Conservation (phyloP, 92 coral and sea anemone species). For the Chrysogorgia sp. region DNA sequence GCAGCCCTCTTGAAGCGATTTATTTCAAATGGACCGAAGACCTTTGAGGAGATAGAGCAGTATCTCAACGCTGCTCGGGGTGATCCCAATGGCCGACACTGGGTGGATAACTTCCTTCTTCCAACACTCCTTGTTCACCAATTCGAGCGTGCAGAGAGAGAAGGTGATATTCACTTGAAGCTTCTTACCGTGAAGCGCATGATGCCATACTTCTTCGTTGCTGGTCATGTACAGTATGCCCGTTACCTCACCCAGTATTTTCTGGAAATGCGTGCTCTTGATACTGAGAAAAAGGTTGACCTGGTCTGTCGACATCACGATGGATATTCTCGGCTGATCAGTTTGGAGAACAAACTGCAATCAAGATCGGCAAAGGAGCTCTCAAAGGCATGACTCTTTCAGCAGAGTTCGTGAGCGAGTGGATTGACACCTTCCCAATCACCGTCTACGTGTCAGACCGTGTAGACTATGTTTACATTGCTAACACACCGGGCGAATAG, state of each 20-base stretch:
- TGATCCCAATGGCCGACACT: not conserved
- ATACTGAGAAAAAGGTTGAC: too few relatives aligned
- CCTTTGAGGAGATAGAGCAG: not conserved
- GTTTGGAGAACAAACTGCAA: too few relatives aligned
- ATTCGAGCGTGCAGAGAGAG: conserved; percentile 8
- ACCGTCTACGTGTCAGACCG: too few relatives aligned
- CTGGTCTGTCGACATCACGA: too few relatives aligned
- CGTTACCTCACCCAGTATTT: conserved; percentile 20
- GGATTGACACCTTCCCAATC: too few relatives aligned
- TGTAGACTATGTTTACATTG: too few relatives aligned
- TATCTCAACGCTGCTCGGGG: conserved; percentile 2
- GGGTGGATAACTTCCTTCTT: conserved; percentile 7
- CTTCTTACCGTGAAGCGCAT: conserved; percentile 25
- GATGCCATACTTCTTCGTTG: conserved; percentile 39
- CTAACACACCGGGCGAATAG: too few relatives aligned
- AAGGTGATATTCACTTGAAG: conserved; percentile 20
- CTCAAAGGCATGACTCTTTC: too few relatives aligned
- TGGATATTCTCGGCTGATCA: too few relatives aligned
- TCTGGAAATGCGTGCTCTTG: conserved; percentile 33
- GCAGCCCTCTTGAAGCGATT: not conserved
- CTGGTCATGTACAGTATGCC: conserved; percentile 35
- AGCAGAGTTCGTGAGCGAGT: too few relatives aligned
- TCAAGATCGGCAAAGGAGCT: too few relatives aligned
- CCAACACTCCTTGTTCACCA: conserved; percentile 8
- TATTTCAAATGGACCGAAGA: not conserved